Percentiles rank a stretch among this genome's conserved stretches.
phyloP scores from a whole-genome alignment of 2,888 invertebrate genomes.

The Ashinkailepas kermadecensis region DNA sequence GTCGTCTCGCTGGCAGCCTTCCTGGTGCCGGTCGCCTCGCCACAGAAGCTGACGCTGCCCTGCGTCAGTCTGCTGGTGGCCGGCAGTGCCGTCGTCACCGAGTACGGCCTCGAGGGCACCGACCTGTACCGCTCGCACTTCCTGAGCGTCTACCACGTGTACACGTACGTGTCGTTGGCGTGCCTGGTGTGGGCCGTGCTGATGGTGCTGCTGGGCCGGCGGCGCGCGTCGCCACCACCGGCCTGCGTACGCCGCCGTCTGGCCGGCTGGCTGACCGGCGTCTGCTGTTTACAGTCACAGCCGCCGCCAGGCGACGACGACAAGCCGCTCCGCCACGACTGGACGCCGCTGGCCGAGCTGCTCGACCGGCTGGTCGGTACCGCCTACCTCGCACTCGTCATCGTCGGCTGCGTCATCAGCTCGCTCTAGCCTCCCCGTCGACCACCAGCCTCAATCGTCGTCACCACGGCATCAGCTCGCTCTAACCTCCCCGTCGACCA shows the following conservation, averaged over 20 bases:
- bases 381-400: background rate
- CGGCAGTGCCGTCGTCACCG: background rate
- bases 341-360: constrained; percentile 2
- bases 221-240: background rate
- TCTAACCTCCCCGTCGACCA: too few relatives aligned
- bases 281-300: background rate
- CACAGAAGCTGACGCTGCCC: constrained; percentile 17
- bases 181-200: constrained; percentile 1
- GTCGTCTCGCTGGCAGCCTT: background rate
- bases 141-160: background rate
- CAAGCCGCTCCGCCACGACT: background rate
- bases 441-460: too few relatives aligned
- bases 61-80: background rate
- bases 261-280: background rate
- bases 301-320: background rate
- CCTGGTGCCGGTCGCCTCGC: constrained; percentile 3
- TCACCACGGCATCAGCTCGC: too few relatives aligned
- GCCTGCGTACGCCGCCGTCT: background rate
- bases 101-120: background rate
- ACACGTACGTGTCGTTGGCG: background rate
- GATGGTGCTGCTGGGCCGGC: constrained; percentile 2
- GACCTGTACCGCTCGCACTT: background rate
- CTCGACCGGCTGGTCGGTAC: background rate
- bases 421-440: background rate
- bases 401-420: background rate